Percentiles rank a stretch among this genome's conserved stretches.
These are phyloP conservation scores for Heliconius congener DNA, from an alignment of 1,140 invertebrate genomes.

Conservation along the genomic window DNA sequence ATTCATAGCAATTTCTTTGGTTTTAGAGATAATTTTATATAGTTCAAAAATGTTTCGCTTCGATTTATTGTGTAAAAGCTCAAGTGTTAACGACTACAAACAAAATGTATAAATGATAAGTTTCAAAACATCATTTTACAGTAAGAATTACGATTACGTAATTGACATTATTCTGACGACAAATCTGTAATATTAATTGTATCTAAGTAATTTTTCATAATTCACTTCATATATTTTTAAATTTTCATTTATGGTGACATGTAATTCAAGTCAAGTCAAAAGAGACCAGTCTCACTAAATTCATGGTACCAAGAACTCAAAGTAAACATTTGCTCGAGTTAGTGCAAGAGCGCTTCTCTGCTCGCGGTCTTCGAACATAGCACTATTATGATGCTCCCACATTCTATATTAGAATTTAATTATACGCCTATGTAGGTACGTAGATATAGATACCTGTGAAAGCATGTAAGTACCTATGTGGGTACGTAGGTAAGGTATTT, in stretches of 20 bases:
- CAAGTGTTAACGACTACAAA: too few species aligned
- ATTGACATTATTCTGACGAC: too few species aligned
- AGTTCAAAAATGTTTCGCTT: too few species aligned
- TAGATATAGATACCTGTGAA: not conserved
- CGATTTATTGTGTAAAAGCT: too few species aligned
- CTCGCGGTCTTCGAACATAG: conserved; percentile 50
- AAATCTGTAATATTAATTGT: too few species aligned
- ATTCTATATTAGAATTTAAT: conserved; percentile 42
- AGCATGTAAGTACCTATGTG: not conserved
- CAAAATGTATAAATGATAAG: too few species aligned
- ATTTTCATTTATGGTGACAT: not conserved
- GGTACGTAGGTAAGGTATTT: not conserved
- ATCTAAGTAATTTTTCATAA: not conserved
- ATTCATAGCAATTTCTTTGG: not conserved
- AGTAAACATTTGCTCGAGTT: conserved; percentile 66
- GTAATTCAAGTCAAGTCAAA: not conserved
- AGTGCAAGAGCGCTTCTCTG: conserved; percentile 56
- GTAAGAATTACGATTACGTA: too few species aligned
- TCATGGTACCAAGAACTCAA: conserved; percentile 40
- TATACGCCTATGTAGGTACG: conserved; percentile 27
- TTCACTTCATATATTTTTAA: not conserved
- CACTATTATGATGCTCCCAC: conserved; percentile 43
- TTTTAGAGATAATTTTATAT: too few species aligned
- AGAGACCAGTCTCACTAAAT: not conserved
- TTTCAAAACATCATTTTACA: too few species aligned